Base-by-base conservation (phyloP, 2,113 vertebrate genomes). In the Caloenas nicobarica region DNA sequence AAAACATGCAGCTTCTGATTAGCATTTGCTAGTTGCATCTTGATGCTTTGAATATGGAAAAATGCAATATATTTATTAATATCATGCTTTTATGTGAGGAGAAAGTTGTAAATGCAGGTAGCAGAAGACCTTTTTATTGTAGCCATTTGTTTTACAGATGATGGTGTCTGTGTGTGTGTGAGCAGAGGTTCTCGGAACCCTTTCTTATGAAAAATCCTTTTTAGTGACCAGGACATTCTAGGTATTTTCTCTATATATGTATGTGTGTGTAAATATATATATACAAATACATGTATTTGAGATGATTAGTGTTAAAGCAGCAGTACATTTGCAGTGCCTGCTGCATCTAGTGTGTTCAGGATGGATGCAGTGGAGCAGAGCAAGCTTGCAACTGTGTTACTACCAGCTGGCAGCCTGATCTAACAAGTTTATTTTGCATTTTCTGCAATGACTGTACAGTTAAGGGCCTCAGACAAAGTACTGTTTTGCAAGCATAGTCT, bases 241-340 rank as follows among this genome's bases (percentile, higher is more conserved):
- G 33, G 4, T 69, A 9, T 84, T 80, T 80, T 78, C 42, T 62
- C 29, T 68, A 9, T 57, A 16, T 58, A 8, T 2, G 3, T 16
- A 5, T 18, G 11, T 3, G 0, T 57, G 3, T 29, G 12, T 51
- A n/a, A n/a, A n/a, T 71, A 19, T 10, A 5, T 9, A 4, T 17
- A 4, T 7, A 42, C 2, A 23, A 3, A 18, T 10, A 13, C 0
- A 7, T 7, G 13, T 50, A 12, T 50, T 33, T 40, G 4, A 64
- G 29, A 18, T 46, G 7, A 33, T 13, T 51, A 6, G 4, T 8
- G 19, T 48, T 34, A 38, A 36, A 42, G 21, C 72, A 74, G 64
- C 56, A 22, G 13, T 22, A 19, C 14, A 7, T 66, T 94, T 73
- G 50, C 28, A 38, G 14, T 28, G 25, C 33, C 11, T 40, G 15